Conservation (phyloP, 2,888 invertebrate species). For the Masnerella sp. region DNA sequence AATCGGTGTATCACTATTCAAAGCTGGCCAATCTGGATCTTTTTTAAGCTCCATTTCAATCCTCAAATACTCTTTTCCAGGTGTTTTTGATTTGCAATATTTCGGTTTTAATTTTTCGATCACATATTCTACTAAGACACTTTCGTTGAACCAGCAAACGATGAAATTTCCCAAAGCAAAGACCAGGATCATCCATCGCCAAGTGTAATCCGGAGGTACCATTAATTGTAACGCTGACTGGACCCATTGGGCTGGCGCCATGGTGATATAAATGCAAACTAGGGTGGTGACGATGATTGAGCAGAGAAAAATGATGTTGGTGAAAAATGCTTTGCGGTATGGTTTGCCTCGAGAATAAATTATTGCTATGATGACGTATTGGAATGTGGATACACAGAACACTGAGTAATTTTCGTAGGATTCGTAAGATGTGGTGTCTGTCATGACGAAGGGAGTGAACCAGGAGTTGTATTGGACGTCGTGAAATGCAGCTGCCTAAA, state of each 20-base stretch:
- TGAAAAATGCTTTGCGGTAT: conserved; percentile 81
- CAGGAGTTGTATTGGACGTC: conserved; percentile 79
- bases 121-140: conserved; percentile 80
- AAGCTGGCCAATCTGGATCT: conserved; percentile 83
- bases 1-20: conserved; percentile 65
- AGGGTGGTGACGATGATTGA: conserved; percentile 78
- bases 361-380: conserved; percentile 83
- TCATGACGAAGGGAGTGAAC: conserved; percentile 79
- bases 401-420: conserved; percentile 83
- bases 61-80: conserved; percentile 79
- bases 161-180: conserved; percentile 79
- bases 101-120: conserved; percentile 80
- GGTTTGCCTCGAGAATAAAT: conserved; percentile 84
- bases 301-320: conserved; percentile 79
- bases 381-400: conserved; percentile 82
- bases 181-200: conserved; percentile 76
- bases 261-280: conserved; percentile 79
- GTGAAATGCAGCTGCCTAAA: conserved; percentile 78
- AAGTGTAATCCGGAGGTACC: conserved; percentile 74
- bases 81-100: conserved; percentile 75
- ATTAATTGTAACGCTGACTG: conserved; percentile 71
- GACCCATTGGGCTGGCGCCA: conserved; percentile 79
- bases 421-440: conserved; percentile 72
- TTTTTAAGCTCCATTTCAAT: conserved; percentile 80
- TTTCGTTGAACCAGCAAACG: conserved; percentile 80